phyloP scores from a whole-genome alignment of 2,797 vertebrate species.

The Prunella strophiata region DNA sequence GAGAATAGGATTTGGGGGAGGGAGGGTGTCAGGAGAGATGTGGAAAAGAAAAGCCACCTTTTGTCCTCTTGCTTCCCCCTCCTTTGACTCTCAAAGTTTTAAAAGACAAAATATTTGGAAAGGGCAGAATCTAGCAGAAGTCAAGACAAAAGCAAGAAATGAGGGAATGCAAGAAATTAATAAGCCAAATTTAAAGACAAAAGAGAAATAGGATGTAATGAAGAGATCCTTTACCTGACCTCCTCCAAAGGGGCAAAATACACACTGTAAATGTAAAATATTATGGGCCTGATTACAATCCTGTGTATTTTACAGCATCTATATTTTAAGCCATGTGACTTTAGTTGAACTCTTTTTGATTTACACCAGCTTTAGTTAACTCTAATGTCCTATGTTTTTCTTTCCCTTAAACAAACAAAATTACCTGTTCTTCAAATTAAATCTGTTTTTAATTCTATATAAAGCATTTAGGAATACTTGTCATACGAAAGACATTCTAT shows the following conservation, averaged over 20 bases:
- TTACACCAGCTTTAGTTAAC: conserved; percentile 33
- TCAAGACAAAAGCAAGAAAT: not conserved
- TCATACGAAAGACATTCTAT: conserved; percentile 40
- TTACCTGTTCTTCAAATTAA: conserved; percentile 65
- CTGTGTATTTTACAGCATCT: not conserved
- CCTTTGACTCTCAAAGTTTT: not conserved
- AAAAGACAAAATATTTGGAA: not conserved
- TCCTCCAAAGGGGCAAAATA: not conserved
- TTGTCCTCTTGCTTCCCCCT: not conserved
- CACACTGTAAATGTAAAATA: not conserved
- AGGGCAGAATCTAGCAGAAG: not conserved
- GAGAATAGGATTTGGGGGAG: not conserved
- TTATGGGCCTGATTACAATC: not conserved
- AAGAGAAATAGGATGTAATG: not conserved
- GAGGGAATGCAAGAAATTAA: not conserved
- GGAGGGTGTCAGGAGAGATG: not conserved
- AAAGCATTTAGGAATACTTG: conserved; percentile 24
- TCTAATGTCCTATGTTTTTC: conserved; percentile 7
- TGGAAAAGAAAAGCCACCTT: not conserved
- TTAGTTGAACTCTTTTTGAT: conserved; percentile 2
- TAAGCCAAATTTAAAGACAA: not conserved
- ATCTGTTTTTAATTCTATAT: conserved; percentile 63
- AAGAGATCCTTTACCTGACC: not conserved
- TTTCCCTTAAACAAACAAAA: conserved; percentile 56
- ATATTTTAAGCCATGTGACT: not conserved